These are phyloP conservation scores for Ametastegia equiseti DNA, from an alignment of 2,888 invertebrate species.

Conservation along the genomic window DNA sequence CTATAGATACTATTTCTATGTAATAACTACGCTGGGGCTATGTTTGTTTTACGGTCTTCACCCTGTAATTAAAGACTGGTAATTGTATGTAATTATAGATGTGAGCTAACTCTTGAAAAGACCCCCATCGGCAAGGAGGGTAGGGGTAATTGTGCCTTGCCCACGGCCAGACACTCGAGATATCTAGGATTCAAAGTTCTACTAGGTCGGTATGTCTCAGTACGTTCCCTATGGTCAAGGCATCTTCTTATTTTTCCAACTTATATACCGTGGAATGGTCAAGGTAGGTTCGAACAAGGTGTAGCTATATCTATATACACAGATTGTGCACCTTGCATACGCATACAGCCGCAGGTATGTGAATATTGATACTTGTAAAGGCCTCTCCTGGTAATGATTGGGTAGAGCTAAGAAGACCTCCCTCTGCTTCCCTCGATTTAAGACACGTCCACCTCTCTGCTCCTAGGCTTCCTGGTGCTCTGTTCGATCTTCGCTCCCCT, in stretches of 20 bases:
- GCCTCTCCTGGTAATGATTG: constrained; percentile 2
- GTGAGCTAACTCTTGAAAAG: constrained; percentile 39
- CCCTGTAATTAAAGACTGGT: constrained; percentile 46
- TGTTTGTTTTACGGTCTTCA: constrained; percentile 48
- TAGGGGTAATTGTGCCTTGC: constrained; percentile 33
- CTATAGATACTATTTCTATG: constrained; percentile 41
- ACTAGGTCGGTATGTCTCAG: constrained; percentile 27
- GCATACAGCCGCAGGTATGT: too few species aligned
- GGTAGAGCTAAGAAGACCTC: not conserved
- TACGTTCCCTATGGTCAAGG: constrained; percentile 14
- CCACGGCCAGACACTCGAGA: constrained; percentile 27
- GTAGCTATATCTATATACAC: not conserved
- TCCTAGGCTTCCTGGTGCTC: constrained; percentile 6
- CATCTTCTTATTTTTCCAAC: too few species aligned
- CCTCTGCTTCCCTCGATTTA: not conserved
- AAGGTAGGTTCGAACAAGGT: not conserved
- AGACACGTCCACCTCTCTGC: constrained; percentile 10
- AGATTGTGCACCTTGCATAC: not conserved
- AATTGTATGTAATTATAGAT: constrained; percentile 48
- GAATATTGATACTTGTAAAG: not conserved
- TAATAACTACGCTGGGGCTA: constrained; percentile 42
- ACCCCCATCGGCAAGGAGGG: not conserved
- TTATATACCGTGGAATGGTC: too few species aligned
- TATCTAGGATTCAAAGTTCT: constrained; percentile 33
- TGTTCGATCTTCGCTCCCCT: constrained; percentile 40